Conservation (phyloP, 2,888 invertebrate species). For the Drosophila histrio region DNA sequence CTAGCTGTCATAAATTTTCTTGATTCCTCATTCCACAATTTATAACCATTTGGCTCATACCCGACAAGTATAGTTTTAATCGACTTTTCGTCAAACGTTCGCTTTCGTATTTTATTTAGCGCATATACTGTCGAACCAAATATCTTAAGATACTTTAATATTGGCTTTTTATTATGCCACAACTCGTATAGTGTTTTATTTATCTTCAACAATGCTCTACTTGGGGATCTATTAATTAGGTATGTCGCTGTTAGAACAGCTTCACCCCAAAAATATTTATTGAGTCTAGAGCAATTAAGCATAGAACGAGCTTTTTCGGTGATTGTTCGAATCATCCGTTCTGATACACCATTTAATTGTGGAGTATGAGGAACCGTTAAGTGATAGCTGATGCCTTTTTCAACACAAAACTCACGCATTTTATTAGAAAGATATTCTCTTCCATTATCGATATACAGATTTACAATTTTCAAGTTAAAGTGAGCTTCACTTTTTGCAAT, state of each 20-base stretch:
- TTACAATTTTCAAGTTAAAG: slow-evolving; percentile 3
- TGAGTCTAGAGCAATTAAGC: slow-evolving; percentile 52
- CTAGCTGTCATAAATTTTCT: slow-evolving; percentile 26
- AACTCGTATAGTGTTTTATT: slow-evolving; percentile 5
- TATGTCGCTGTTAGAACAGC: slow-evolving; percentile 79
- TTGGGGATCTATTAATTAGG: slow-evolving; percentile 39
- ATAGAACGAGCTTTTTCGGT: slow-evolving; percentile 21
- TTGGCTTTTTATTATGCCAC: background rate
- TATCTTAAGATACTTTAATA: slow-evolving; percentile 7
- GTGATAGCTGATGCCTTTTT: slow-evolving; percentile 13
- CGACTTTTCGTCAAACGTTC: slow-evolving; percentile 5
- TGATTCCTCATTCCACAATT: slow-evolving; percentile 6
- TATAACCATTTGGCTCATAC: slow-evolving; percentile 8
- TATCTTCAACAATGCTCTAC: background rate
- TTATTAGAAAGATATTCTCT: slow-evolving; percentile 6
- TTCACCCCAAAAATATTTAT: slow-evolving; percentile 80
- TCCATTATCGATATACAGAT: slow-evolving; percentile 10
- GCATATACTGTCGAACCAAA: slow-evolving; percentile 7
- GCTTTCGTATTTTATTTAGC: background rate
- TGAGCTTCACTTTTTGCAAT: slow-evolving; percentile 6
- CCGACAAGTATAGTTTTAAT: slow-evolving; percentile 27
- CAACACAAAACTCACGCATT: slow-evolving; percentile 6
- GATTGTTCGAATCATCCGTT: slow-evolving; percentile 17
- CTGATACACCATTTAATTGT: slow-evolving; percentile 11
- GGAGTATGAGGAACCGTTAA: slow-evolving; percentile 13